Evolutionary conservation across 2,888 invertebrate species (phyloP), one percentile per base, ranked within the genome.

Genomic region (Stenolophus ochropezus): DNA sequence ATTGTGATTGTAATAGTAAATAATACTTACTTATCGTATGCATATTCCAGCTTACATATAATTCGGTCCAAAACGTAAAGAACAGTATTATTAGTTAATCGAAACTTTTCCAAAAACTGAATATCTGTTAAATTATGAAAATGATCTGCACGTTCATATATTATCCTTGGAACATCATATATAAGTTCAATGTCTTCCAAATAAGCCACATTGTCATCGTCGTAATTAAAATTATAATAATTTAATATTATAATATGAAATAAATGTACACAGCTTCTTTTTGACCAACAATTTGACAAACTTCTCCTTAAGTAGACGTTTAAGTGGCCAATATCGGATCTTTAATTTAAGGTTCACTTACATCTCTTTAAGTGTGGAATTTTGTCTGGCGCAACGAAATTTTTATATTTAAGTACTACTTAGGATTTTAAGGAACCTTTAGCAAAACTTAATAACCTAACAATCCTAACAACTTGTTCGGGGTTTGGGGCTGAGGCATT

Each of bases 41-140:
- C n/a, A 49, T 49, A 49, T 49, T 49, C 49, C 49, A 49, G 49
- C n/a, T 14, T 1, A n/a, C 14, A 14, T n/a, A n/a, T 14, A 49
- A 49, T 49, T 49, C 14, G 49, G 8, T 49, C 4, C n/a, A 49
- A 49, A 14, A 56, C 20, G 6, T 56, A 20, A 6, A 65, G 65
- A 23, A 65, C 33, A 16, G 65, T 65, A 65, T 27, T 6, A 20
- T 65, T 25, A 25, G 65, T 65, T 33, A 65, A 25, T 2, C 65
- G 65, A 25, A 65, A 65, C 33, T 20, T 18, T n/a, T 58, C 1
- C 58, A 23, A 58, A 58, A 58, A 2, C 20, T 58, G 58, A 20
- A 8, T 8, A 65, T 65, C 25, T 11, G 65, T 4, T 25, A 65
- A 65, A 27, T 65, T 25, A 65, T 65, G 65, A 65, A 65, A 65